These are phyloP conservation scores for Aelia acuminata DNA, from an alignment of 2,888 invertebrate genomes.

Conservation along the genomic window DNA sequence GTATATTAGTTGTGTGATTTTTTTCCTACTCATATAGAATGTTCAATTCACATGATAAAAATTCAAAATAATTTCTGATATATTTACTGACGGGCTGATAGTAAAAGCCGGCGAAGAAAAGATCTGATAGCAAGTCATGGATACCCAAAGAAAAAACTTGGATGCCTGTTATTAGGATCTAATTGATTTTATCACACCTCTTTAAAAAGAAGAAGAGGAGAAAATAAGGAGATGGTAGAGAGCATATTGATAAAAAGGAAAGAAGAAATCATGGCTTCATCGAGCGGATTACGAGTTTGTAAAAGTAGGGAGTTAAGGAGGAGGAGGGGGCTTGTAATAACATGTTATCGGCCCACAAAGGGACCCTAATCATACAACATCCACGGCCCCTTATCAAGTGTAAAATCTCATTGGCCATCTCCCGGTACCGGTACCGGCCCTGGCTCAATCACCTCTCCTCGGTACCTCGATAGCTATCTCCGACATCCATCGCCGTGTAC, in stretches of 20 bases:
- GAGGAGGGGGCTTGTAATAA: conserved; percentile 1
- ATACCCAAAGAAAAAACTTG: not conserved
- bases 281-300: conserved; percentile 31
- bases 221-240: not conserved
- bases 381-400: conserved; percentile 15
- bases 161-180: conserved; percentile 34
- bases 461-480: not conserved
- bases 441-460: conserved; percentile 28
- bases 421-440: not conserved
- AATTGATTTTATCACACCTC: conserved; percentile 50
- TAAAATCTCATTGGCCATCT: conserved; percentile 37
- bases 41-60: not conserved
- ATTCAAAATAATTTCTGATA: not conserved
- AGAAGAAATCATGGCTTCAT: conserved; percentile 42
- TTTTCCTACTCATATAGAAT: no score
- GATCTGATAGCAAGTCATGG: not conserved
- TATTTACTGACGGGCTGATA: conserved; percentile 14
- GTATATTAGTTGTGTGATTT: no score
- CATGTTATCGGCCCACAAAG: conserved; percentile 9
- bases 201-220: conserved; percentile 10
- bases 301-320: conserved; percentile 34
- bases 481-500: conserved; percentile 14
- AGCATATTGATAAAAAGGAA: conserved; percentile 28
- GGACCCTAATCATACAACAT: conserved; percentile 6
- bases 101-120: not conserved